phyloP scores from a whole-genome alignment of 2,888 invertebrate species.

The Eristalinus aeneus region DNA sequence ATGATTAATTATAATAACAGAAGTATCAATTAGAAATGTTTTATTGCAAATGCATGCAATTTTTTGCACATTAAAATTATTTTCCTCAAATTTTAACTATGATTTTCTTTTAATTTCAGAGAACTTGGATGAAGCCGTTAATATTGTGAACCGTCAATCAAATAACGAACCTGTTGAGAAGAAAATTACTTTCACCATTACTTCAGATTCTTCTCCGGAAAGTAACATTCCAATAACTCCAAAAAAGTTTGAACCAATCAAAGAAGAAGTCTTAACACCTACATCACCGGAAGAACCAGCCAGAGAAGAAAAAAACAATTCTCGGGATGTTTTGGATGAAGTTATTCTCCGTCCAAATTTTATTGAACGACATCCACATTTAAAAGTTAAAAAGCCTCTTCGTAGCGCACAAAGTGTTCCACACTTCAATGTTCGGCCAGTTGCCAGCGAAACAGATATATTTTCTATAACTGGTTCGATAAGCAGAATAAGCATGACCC shows the following conservation, averaged over 20 bases:
- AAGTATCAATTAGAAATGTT: not conserved
- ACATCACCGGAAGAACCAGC: slow-evolving; percentile 33
- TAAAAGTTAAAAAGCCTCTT: slow-evolving; percentile 75
- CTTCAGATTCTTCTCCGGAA: slow-evolving; percentile 77
- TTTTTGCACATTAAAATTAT: not conserved
- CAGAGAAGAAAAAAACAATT: slow-evolving; percentile 15
- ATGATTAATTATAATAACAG: not conserved
- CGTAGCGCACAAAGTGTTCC: slow-evolving; percentile 80
- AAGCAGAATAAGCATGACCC: slow-evolving; percentile 80
- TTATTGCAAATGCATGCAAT: not conserved
- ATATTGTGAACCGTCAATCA: slow-evolving; percentile 36
- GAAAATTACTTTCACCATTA: slow-evolving; percentile 78
- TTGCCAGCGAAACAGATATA: slow-evolving; percentile 79
- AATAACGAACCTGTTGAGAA: slow-evolving; percentile 73
- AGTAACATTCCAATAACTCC: slow-evolving; percentile 76
- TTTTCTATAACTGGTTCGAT: slow-evolving; percentile 78
- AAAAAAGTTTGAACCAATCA: slow-evolving; percentile 77
- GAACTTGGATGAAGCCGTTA: slow-evolving; percentile 50
- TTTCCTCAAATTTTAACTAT: not conserved
- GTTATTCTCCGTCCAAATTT: slow-evolving; percentile 77
- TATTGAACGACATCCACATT: slow-evolving; percentile 77
- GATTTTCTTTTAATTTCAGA: slow-evolving; percentile 13
- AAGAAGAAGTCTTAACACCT: slow-evolving; percentile 75
- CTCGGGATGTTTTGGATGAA: slow-evolving; percentile 73
- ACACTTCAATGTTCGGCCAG: slow-evolving; percentile 77